Conservation (phyloP, 1,140 invertebrate genomes). For the Cydia fagiglandana region DNA sequence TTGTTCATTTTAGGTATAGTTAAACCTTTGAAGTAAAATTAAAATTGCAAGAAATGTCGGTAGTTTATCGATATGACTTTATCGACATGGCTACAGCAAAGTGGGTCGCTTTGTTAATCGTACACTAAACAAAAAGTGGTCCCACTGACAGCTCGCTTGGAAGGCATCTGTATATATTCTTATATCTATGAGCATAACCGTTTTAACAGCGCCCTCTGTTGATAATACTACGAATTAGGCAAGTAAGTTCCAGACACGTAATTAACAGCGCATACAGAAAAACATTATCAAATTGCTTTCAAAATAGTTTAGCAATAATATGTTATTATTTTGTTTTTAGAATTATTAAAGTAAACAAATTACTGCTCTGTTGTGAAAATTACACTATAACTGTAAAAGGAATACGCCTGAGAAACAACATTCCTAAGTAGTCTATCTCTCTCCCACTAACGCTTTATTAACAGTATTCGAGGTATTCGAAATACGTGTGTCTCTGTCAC, state of each 20-base stretch:
- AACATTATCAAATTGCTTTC: background rate
- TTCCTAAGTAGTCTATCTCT: slow-evolving; percentile 9
- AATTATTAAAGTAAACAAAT: background rate
- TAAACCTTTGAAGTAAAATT: too few species aligned
- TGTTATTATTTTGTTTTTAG: background rate
- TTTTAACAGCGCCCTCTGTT: slow-evolving; percentile 7
- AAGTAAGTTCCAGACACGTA: background rate
- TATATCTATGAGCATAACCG: too few species aligned
- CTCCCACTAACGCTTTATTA: background rate
- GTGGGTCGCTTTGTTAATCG: too few species aligned
- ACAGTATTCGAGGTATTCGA: background rate
- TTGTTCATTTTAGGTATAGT: too few species aligned
- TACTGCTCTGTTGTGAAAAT: background rate
- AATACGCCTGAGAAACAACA: slow-evolving; percentile 20
- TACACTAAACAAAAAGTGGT: too few species aligned
- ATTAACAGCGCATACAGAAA: background rate
- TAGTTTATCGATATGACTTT: too few species aligned
- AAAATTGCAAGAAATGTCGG: too few species aligned
- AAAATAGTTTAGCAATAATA: background rate
- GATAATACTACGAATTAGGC: background rate
- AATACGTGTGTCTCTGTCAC: slow-evolving; percentile 5
- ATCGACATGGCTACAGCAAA: too few species aligned
- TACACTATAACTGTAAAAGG: slow-evolving; percentile 27
- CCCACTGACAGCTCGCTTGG: too few species aligned
- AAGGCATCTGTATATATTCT: too few species aligned